phyloP scores from a whole-genome alignment of 2,797 vertebrate genomes.

The Falco biarmicus region DNA sequence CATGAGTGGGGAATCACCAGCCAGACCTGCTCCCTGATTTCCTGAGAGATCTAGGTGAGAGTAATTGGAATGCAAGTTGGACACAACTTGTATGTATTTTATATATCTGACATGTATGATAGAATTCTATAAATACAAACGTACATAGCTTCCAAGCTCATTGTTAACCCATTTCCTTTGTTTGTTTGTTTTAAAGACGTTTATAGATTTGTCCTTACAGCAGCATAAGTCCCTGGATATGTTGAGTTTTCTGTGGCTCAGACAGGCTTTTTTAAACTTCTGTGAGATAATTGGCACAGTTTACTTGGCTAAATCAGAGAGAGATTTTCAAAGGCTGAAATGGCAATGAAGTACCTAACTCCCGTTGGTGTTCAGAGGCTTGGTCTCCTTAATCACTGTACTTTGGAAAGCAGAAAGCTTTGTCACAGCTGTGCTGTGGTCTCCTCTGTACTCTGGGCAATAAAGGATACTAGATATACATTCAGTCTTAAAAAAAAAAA shows the following conservation, averaged over 20 bases:
- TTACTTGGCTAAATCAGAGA: constrained; percentile 28
- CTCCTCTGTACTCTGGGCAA: background rate
- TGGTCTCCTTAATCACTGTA: constrained; percentile 11
- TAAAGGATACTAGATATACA: background rate
- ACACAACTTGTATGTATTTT: background rate
- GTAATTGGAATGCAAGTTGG: background rate
- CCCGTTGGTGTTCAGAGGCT: background rate
- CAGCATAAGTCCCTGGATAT: background rate
- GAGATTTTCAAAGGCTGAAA: constrained; percentile 30
- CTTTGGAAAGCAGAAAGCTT: background rate
- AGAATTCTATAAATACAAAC: background rate
- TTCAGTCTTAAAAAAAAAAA: background rate
- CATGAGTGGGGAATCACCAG: background rate
- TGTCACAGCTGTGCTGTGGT: background rate
- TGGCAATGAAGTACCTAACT: background rate
- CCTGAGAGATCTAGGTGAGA: background rate
- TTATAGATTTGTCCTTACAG: background rate
- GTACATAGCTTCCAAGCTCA: background rate
- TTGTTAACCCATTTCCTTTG: background rate
- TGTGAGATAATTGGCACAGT: background rate
- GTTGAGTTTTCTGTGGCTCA: background rate
- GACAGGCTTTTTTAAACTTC: constrained; percentile 13
- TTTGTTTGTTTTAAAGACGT: background rate
- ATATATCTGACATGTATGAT: background rate
- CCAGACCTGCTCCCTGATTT: background rate